phyloP scores from a whole-genome alignment of 1,140 invertebrate species.

The Drosophila sucinea region DNA sequence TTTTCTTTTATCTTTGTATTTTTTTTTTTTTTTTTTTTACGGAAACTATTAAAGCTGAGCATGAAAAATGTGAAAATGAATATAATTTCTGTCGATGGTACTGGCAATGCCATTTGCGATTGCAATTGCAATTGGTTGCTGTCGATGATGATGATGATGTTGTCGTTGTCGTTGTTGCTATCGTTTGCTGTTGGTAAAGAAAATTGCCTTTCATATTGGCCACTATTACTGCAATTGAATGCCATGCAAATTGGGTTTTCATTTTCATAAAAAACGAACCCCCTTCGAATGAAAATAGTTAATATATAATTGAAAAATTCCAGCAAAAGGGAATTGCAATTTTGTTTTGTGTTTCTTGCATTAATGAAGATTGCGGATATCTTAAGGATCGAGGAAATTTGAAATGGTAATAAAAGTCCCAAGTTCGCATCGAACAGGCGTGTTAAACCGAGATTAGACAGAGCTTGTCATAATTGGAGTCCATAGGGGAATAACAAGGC shows the following conservation, averaged over 20 bases:
- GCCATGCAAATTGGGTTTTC: slow-evolving; percentile 59
- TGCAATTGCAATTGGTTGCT: slow-evolving; percentile 24
- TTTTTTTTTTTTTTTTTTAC: slow-evolving; percentile 44
- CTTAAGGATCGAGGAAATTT: too few relatives aligned
- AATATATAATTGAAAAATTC: slow-evolving; percentile 17
- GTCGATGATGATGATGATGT: neutral
- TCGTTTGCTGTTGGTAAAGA: slow-evolving; percentile 17
- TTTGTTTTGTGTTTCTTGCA: slow-evolving; percentile 6
- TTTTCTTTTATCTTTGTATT: neutral
- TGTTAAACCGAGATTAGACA: too few relatives aligned
- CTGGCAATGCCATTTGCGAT: slow-evolving; percentile 39
- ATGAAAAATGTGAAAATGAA: slow-evolving; percentile 77
- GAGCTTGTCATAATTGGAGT: too few relatives aligned
- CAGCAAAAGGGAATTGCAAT: neutral
- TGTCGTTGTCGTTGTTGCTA: slow-evolving; percentile 6
- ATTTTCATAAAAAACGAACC: slow-evolving; percentile 57
- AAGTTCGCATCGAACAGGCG: too few relatives aligned
- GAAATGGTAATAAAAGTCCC: too few relatives aligned
- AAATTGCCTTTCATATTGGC: slow-evolving; percentile 60
- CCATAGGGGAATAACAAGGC: too few relatives aligned
- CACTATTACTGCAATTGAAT: slow-evolving; percentile 53
- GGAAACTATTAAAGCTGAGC: slow-evolving; percentile 70
- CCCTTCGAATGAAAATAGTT: slow-evolving; percentile 8
- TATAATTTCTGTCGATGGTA: slow-evolving; percentile 44
- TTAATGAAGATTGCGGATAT: too few relatives aligned